Evolutionary conservation across 2,113 vertebrate species (phyloP).

Genomic region (Butorides virescens): DNA sequence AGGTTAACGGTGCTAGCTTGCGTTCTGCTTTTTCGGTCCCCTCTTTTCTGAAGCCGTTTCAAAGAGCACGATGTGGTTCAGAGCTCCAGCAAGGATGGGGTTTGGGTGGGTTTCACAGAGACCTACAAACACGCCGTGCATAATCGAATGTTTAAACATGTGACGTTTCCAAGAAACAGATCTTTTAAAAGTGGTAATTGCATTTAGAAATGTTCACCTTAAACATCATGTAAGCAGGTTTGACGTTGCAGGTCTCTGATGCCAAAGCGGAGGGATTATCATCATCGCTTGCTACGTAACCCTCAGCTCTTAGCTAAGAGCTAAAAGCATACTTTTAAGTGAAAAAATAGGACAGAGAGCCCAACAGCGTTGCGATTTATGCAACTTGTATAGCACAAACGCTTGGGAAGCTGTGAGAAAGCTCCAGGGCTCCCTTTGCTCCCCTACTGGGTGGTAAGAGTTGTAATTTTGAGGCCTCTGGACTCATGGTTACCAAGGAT

Average conservation of each 20-base stretch:
- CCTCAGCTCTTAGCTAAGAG: neutral
- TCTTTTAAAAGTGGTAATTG: neutral
- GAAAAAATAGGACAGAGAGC: neutral
- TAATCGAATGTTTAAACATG: neutral
- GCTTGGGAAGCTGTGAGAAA: neutral
- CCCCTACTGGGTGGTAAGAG: neutral
- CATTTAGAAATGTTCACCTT: neutral
- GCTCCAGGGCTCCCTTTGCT: neutral
- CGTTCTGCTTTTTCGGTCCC: neutral
- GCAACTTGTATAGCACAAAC: neutral
- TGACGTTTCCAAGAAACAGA: neutral
- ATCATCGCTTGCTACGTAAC: neutral
- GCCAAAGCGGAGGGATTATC: neutral
- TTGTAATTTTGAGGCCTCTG: neutral
- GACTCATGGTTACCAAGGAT: neutral
- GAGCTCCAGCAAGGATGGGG: neutral
- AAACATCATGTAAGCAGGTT: neutral
- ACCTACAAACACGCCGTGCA: neutral
- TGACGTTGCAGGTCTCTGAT: neutral
- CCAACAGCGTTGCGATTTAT: neutral
- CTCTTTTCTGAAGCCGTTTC: neutral
- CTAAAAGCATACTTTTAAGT: neutral
- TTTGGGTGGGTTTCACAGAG: neutral
- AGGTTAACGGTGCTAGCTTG: neutral
- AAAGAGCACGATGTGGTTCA: neutral